A percentile compares a stretch with the other conserved stretches of the same genome.
These are phyloP conservation scores for Octonoba sinensis DNA, from an alignment of 2,888 invertebrate species.

Conservation along the genomic window DNA sequence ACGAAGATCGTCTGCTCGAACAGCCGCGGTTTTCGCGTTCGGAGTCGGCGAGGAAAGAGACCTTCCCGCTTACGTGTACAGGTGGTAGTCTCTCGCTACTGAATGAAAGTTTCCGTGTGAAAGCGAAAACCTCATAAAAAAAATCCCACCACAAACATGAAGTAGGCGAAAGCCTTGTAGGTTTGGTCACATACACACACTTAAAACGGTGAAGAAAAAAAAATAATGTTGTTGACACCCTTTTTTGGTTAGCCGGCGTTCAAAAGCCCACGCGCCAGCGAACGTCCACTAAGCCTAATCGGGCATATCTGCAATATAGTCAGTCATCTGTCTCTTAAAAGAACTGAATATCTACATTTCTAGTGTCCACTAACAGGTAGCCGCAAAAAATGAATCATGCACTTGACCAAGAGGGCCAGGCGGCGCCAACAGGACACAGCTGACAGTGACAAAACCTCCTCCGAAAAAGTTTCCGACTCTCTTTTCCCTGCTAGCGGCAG, in stretches of 20 bases:
- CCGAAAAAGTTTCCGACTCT: conserved; percentile 30
- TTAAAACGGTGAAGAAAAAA: conserved; percentile 16
- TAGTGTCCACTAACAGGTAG: neutral
- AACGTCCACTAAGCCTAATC: conserved; percentile 48
- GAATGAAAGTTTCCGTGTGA: conserved; percentile 29
- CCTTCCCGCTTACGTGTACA: conserved; percentile 53
- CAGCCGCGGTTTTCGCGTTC: conserved; percentile 23
- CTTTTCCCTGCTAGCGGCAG: neutral
- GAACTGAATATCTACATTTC: conserved; percentile 32
- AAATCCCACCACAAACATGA: conserved; percentile 36
- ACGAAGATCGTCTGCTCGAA: conserved; percentile 31
- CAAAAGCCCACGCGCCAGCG: conserved; percentile 28
- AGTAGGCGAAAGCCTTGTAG: conserved; percentile 60
- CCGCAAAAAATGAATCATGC: conserved; percentile 30
- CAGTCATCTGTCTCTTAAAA: neutral
- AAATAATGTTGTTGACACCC: conserved; percentile 59
- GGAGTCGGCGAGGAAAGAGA: conserved; percentile 19
- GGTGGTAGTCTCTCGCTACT: conserved; percentile 23
- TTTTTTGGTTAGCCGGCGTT: conserved; percentile 62
- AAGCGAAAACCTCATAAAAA: conserved; percentile 22
- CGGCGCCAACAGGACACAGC: conserved; percentile 36
- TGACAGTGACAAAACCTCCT: conserved; percentile 42
- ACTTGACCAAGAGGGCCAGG: conserved; percentile 31
- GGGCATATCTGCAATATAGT: conserved; percentile 29
- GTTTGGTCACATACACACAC: conserved; percentile 39